phyloP scores from a whole-genome alignment of 1,140 invertebrate genomes.

The Ladona fulva region DNA sequence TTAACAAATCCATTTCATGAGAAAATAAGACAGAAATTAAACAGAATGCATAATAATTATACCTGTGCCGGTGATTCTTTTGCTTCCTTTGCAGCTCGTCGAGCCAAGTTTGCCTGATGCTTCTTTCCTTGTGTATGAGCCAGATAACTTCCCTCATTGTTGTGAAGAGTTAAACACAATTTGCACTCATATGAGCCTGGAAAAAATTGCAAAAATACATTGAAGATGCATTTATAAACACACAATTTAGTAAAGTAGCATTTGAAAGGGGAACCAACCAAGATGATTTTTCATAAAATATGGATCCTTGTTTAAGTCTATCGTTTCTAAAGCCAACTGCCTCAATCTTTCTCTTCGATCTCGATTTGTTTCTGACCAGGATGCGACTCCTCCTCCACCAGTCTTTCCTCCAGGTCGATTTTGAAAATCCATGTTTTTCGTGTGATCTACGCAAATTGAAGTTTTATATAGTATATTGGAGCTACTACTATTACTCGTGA shows the following conservation, averaged over 20 bases:
- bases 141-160: constrained; percentile 98
- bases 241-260: background rate
- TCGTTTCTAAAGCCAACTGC: constrained; percentile 95
- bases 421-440: constrained; percentile 87
- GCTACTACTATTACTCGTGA: too few species aligned
- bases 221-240: background rate
- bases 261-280: constrained; percentile 38
- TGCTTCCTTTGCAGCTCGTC: constrained; percentile 96
- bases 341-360: constrained; percentile 91
- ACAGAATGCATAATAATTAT: background rate
- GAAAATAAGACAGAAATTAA: background rate
- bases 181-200: constrained; percentile 97
- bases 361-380: constrained; percentile 95
- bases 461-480: too few species aligned
- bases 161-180: constrained; percentile 95
- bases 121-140: constrained; percentile 99
- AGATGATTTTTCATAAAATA: constrained; percentile 99
- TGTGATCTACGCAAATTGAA: too few species aligned
- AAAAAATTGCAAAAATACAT: constrained; percentile 25
- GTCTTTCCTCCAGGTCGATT: constrained; percentile 97
- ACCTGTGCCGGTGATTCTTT: constrained; percentile 82
- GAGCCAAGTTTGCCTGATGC: constrained; percentile 97
- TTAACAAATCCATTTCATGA: background rate
- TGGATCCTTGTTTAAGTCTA: constrained; percentile 97
- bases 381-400: constrained; percentile 95